phyloP scores from a whole-genome alignment of 2,797 vertebrate species.

The Acipenser transmontanus region DNA sequence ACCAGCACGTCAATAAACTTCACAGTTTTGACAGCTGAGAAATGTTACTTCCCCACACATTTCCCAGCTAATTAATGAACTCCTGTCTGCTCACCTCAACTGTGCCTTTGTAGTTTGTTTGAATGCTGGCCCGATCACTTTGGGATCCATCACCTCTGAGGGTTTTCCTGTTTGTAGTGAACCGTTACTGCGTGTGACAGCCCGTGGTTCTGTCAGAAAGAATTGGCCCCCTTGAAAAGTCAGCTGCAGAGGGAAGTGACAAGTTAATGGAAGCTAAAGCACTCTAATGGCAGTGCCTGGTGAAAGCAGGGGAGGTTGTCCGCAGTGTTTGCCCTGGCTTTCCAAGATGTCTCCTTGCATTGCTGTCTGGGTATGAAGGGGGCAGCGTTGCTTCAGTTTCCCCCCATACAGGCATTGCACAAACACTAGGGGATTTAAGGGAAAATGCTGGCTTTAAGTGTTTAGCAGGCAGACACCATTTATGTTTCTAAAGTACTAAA shows the following conservation, averaged over 20 bases:
- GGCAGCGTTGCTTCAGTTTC: constrained; percentile 7
- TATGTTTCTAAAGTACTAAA: no score
- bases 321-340: constrained; percentile 35
- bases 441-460: no score
- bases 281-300: constrained; percentile 50
- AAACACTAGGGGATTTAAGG: not conserved
- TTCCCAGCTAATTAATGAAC: constrained; percentile 48
- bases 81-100: constrained; percentile 25
- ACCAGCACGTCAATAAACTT: not conserved
- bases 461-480: no score
- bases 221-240: constrained; percentile 47
- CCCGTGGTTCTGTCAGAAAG: constrained; percentile 56
- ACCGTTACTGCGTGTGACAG: constrained; percentile 53
- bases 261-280: constrained; percentile 62
- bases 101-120: constrained; percentile 35
- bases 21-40: constrained; percentile 16
- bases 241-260: constrained; percentile 56
- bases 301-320: constrained; percentile 37
- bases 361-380: constrained; percentile 21
- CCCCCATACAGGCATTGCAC: not conserved
- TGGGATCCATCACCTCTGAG: constrained; percentile 50
- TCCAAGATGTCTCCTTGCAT: constrained; percentile 38
- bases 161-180: constrained; percentile 47
- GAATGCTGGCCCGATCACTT: constrained; percentile 48
- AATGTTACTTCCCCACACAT: constrained; percentile 22